These are phyloP conservation scores for Xyrauchen texanus DNA, from an alignment of 2,113 vertebrate genomes.

Conservation along the genomic window DNA sequence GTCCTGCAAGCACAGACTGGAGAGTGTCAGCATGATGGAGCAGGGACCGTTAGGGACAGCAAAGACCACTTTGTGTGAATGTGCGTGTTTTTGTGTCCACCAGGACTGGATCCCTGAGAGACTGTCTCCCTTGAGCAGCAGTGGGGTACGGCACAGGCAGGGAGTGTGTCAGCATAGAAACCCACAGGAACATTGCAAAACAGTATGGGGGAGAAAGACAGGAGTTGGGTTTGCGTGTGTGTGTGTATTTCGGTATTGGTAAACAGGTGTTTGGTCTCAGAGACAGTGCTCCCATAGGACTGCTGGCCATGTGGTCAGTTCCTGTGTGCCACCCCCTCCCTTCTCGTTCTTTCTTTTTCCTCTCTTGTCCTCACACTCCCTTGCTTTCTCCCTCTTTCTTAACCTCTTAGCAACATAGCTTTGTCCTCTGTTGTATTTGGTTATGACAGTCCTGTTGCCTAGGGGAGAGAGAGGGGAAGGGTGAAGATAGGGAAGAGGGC, in stretches of 20 bases:
- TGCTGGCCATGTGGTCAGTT: conserved; percentile 57
- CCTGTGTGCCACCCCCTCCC: conserved; percentile 30
- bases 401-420: conserved; percentile 34
- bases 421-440: conserved; percentile 46
- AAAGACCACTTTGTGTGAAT: conserved; percentile 48
- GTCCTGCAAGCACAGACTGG: conserved; percentile 43
- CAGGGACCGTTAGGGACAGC: background rate
- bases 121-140: conserved; percentile 52
- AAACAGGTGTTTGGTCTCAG: conserved; percentile 61
- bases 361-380: conserved; percentile 2
- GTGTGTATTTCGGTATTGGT: conserved; percentile 40
- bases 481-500: conserved; percentile 36
- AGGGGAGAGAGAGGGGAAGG: conserved; percentile 37
- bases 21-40: conserved; percentile 46
- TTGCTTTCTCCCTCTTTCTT: conserved; percentile 18
- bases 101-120: conserved; percentile 35
- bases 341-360: background rate
- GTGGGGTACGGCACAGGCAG: conserved; percentile 51
- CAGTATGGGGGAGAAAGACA: conserved; percentile 35
- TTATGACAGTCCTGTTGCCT: conserved; percentile 38
- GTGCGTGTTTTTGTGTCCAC: conserved; percentile 41
- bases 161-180: conserved; percentile 40
- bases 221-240: conserved; percentile 32
- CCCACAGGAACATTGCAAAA: conserved; percentile 31
- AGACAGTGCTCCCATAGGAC: conserved; percentile 52